These are phyloP conservation scores for Neoitamus cyanurus DNA, from an alignment of 2,888 invertebrate genomes.

Conservation along the genomic window DNA sequence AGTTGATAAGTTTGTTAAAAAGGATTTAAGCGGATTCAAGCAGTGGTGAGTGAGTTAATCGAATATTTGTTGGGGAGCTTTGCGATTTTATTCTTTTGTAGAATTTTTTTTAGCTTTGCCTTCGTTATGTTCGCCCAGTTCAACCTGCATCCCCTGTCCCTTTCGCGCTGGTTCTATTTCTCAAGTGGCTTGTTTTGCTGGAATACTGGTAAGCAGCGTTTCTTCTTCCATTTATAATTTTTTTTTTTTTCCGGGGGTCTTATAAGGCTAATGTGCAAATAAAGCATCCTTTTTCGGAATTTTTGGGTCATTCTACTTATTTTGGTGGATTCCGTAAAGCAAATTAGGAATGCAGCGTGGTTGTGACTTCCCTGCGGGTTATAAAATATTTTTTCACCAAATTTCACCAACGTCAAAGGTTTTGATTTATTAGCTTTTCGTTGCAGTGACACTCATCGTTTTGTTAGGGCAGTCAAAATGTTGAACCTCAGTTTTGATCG, in stretches of 20 bases:
- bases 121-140: neutral
- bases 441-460: neutral
- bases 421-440: neutral
- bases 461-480: neutral
- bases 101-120: neutral
- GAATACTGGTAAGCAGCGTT: conserved; percentile 1
- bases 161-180: neutral
- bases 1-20: conserved; percentile 43
- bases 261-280: neutral
- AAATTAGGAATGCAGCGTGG: neutral
- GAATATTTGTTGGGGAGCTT: conserved; percentile 33
- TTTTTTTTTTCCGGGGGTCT: neutral
- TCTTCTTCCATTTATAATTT: neutral
- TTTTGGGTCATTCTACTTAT: neutral
- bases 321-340: neutral
- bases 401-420: neutral
- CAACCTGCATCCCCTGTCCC: neutral
- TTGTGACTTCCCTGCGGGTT: neutral
- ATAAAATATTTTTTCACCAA: neutral
- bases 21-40: conserved; percentile 45
- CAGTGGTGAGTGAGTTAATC: conserved; percentile 37
- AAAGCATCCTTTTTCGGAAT: neutral
- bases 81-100: conserved; percentile 27
- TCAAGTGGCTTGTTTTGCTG: conserved; percentile 19
- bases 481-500: neutral